Evolutionary conservation across 2,888 invertebrate species (phyloP).

Genomic region (Ochlodes sylvanus): DNA sequence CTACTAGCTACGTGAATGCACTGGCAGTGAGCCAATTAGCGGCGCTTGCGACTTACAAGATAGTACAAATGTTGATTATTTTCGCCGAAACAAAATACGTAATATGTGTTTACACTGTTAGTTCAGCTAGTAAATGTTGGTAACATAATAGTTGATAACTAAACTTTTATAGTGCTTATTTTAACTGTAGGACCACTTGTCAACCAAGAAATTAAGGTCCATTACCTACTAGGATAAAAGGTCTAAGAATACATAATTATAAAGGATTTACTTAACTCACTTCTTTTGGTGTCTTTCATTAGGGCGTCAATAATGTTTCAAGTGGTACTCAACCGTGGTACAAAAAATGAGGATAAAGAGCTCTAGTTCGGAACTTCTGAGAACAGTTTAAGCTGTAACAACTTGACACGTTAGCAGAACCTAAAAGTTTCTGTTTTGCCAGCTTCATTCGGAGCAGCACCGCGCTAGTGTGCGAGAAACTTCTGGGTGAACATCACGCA

Average conservation of each 20-base stretch:
- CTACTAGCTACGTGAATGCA: slow-evolving; percentile 16
- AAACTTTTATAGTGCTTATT: no score
- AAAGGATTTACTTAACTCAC: no score
- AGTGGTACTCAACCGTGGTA: no score
- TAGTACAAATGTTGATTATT: slow-evolving; percentile 24
- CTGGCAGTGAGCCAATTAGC: slow-evolving; percentile 30
- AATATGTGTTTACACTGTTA: not conserved
- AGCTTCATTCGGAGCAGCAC: slow-evolving; percentile 3
- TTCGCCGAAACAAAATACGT: not conserved
- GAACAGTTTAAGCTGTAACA: slow-evolving; percentile 1
- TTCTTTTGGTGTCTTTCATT: no score
- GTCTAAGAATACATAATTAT: no score
- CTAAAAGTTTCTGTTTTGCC: not conserved
- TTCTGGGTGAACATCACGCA: slow-evolving; percentile 50
- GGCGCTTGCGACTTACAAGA: slow-evolving; percentile 26
- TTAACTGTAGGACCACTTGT: no score
- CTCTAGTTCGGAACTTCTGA: not conserved
- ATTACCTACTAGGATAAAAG: no score
- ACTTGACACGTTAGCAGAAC: not conserved
- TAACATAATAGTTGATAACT: no score
- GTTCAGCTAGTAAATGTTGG: not conserved
- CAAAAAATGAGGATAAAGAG: not conserved
- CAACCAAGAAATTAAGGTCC: no score
- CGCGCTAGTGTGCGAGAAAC: slow-evolving; percentile 21
- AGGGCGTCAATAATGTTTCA: no score